Conservation (phyloP, 2,113 vertebrate genomes). For the Gadus macrocephalus region DNA sequence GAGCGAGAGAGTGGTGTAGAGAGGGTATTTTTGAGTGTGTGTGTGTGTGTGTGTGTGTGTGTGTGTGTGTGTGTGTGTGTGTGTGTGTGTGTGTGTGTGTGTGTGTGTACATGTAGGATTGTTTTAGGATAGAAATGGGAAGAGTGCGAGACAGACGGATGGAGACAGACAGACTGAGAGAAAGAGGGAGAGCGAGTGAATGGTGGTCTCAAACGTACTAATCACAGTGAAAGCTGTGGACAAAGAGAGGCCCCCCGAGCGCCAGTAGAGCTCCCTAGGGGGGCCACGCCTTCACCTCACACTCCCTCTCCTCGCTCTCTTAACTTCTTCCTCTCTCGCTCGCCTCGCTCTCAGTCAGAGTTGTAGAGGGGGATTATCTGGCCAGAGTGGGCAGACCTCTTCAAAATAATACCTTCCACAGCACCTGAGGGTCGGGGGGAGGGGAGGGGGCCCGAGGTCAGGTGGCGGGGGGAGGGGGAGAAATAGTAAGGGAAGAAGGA, state of each 20-base stretch:
- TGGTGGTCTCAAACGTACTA: constrained; percentile 89
- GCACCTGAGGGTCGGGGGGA: constrained; percentile 21
- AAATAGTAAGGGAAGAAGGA: background rate
- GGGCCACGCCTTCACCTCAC: constrained; percentile 59
- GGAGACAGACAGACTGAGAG: constrained; percentile 16
- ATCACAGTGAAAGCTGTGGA: constrained; percentile 95
- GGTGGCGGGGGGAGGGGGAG: background rate
- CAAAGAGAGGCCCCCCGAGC: constrained; percentile 79
- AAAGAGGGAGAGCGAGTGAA: constrained; percentile 77
- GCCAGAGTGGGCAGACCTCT: constrained; percentile 37
- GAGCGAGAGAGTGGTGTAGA: constrained; percentile 31
- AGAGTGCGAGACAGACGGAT: constrained; percentile 26
- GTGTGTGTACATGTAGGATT: too few species aligned
- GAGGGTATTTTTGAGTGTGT: constrained; percentile 22
- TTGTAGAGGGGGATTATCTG: constrained; percentile 76
- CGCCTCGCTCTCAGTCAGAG: constrained; percentile 11
- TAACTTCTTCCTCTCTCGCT: constrained; percentile 22
- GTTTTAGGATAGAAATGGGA: constrained; percentile 4
- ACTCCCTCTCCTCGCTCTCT: constrained; percentile 21
- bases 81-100: constrained; percentile 29
- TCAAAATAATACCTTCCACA: constrained; percentile 39
- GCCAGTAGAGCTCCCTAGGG: constrained; percentile 76
- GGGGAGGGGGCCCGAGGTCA: background rate
- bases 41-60: background rate
- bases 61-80: constrained; percentile 2